A percentile compares a stretch with the other conserved stretches of the same genome.
phyloP scores from a whole-genome alignment of 2,888 invertebrate genomes.

The Acanthopleura granulata region DNA sequence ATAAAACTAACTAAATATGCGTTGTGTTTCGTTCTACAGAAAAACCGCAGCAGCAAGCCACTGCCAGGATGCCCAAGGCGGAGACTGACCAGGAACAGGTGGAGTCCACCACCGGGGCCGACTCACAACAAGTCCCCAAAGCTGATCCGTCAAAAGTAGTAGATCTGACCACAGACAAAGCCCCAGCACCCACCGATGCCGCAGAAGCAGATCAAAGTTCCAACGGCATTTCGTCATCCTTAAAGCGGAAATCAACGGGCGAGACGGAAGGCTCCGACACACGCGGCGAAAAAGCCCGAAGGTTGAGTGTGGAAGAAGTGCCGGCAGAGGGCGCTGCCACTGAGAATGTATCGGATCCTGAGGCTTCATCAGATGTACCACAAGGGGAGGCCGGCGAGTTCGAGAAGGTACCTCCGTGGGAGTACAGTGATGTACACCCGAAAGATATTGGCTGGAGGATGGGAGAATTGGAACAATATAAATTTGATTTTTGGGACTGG shows the following conservation, averaged over 20 bases:
- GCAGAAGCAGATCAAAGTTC: not conserved
- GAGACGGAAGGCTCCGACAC: not conserved
- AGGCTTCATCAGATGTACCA: not conserved
- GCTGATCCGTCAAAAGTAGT: not conserved
- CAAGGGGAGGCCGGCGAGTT: not conserved
- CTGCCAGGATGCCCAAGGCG: not conserved
- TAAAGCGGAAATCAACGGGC: constrained; percentile 3
- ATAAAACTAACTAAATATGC: too few species aligned
- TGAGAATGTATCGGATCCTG: not conserved
- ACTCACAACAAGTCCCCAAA: not conserved
- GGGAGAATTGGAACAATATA: constrained; percentile 7
- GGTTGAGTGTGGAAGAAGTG: constrained; percentile 1
- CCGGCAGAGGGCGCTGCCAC: not conserved
- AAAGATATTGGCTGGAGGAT: constrained; percentile 1
- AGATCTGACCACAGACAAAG: not conserved
- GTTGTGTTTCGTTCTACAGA: too few species aligned
- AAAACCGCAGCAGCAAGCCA: too few species aligned
- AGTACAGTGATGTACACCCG: not conserved
- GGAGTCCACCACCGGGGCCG: not conserved
- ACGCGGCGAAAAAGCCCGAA: not conserved
- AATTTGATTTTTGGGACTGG: constrained; percentile 5
- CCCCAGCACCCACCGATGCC: not conserved
- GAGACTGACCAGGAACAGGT: constrained; percentile 2
- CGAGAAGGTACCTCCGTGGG: constrained; percentile 1
- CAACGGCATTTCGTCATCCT: not conserved